Evolutionary conservation across 2,797 vertebrate genomes (phyloP).

Genomic region (Artibeus jamaicensis): DNA sequence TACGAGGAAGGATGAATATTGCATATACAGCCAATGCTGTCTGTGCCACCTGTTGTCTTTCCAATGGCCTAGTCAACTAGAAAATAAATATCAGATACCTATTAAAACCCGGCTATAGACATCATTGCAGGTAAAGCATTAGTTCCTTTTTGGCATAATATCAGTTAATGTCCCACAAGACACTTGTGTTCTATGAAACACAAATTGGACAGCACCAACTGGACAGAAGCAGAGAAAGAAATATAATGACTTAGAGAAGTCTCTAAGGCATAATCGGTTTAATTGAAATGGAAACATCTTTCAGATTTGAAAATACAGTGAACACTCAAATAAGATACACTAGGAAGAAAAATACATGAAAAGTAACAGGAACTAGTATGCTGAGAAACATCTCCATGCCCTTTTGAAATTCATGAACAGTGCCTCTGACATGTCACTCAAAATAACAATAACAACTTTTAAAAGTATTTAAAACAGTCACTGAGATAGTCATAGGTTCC

Average conservation of each 20-base stretch:
- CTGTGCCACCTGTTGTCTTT: background rate
- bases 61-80: background rate
- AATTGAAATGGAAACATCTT: background rate
- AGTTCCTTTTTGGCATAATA: background rate
- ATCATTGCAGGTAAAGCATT: background rate
- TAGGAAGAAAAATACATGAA: background rate
- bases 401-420: background rate
- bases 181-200: background rate
- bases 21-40: background rate
- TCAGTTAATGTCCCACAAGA: background rate
- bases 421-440: background rate
- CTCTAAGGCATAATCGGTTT: background rate
- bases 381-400: background rate
- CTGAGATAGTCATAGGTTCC: background rate
- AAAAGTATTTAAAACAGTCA: background rate
- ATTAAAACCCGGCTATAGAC: background rate
- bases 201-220: background rate
- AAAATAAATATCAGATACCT: background rate
- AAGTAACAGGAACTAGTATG: background rate
- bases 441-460: background rate
- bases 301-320: constrained; percentile 12
- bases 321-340: background rate
- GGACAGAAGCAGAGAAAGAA: background rate
- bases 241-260: background rate
- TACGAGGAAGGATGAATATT: background rate